Base-by-base conservation (phyloP, 2,888 invertebrate genomes). In the Bursaphelenchus okinawaensis region DNA sequence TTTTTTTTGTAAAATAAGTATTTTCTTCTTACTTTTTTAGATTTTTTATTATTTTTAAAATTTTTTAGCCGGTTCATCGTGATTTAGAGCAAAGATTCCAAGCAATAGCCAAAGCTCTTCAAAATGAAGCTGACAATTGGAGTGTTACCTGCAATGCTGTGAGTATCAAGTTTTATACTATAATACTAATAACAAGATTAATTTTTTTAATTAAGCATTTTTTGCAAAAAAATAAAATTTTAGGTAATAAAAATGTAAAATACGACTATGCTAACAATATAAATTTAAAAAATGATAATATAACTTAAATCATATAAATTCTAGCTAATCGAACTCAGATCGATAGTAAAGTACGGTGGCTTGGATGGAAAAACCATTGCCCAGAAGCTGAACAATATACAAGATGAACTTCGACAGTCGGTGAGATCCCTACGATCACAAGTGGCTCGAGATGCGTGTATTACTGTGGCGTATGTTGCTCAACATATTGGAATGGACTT, bases 381-480 rank as follows among this genome's bases (percentile, higher is more conserved):
- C 2, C 20, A 16, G 9, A 50, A 19, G 4, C 1, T 59, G 19
- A 12, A 16, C 55, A 51, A 22, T 23, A 50, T 52, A 16, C 51
- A 55, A 7, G 28, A 29, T 27, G 60, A 59, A 4, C 1, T 29
- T 20, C 52, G 31, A 1, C 60, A 52, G 12, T 1, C 51, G 20
- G 51, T 59, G 19, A 59, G 51, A 16, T 31, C 31, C 7, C 31
- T 40, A 16, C 60, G 60, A 1, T 59, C 60, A 1, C 50, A 31
- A 9, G 60, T 59, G 16, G 24, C 50, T 1, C 60, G 51, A 20
- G 60, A 59, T 1, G 60, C 50, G 8, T 59, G 60, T 22, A 52
- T 59, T 1, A 59, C 60, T 9, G 60, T 59, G 12, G 60, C 60
- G 1, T 40, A 52, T 20, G 40, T 59, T 4, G 60, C 50, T 23